phyloP scores from a whole-genome alignment of 2,113 vertebrate species.

The Scalopus aquaticus region DNA sequence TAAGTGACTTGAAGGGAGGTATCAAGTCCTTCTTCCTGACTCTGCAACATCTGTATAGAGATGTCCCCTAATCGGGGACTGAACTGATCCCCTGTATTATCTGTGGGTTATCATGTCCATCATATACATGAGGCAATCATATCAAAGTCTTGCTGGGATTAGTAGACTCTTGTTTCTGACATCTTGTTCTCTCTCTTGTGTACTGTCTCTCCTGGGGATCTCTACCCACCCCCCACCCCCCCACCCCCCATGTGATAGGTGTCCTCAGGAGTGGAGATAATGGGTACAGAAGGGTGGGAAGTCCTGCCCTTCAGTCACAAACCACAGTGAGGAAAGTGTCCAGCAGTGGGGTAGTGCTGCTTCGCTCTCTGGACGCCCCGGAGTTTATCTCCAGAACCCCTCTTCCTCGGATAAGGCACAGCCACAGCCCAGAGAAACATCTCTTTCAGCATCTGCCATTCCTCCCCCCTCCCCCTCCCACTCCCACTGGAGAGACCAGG shows the following conservation, averaged over 20 bases:
- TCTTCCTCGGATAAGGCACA: neutral
- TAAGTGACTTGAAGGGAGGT: neutral
- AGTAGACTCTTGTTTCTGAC: neutral
- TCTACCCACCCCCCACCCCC: no score
- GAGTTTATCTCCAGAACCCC: neutral
- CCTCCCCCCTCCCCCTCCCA: neutral
- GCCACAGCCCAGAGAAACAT: neutral
- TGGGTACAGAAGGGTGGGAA: neutral
- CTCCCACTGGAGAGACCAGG: neutral
- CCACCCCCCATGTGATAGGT: neutral
- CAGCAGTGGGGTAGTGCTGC: neutral
- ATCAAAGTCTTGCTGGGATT: neutral
- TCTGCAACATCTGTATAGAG: neutral
- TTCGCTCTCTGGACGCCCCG: neutral
- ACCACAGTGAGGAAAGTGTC: neutral
- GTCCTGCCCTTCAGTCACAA: neutral
- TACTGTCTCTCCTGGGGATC: neutral
- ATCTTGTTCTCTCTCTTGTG: neutral
- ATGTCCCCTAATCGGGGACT: neutral
- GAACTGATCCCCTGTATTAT: neutral
- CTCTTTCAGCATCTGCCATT: neutral
- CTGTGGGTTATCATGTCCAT: neutral
- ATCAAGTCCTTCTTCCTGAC: neutral
- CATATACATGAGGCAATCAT: neutral
- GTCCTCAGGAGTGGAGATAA: neutral